A percentile compares a stretch with the other conserved stretches of the same genome.
These are phyloP conservation scores for Hemibagrus guttatus DNA, from an alignment of 2,797 vertebrate genomes.

Conservation along the genomic window DNA sequence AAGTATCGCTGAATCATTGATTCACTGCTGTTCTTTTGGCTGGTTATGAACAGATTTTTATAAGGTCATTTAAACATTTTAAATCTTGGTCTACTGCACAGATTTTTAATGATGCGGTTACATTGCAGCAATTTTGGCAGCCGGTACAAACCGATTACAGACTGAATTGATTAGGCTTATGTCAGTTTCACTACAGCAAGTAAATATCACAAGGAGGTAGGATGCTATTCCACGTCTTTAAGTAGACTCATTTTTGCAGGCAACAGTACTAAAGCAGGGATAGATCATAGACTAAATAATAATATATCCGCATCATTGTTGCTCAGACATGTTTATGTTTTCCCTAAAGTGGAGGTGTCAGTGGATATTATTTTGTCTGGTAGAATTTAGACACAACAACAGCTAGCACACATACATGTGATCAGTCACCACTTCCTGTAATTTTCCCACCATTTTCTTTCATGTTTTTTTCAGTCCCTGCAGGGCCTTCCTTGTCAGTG, in stretches of 20 bases:
- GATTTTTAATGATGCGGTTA: background rate
- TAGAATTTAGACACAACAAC: background rate
- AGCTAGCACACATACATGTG: background rate
- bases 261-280: background rate
- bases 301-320: background rate
- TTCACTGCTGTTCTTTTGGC: background rate
- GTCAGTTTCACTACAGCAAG: background rate
- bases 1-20: background rate
- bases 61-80: background rate
- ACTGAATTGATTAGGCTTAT: background rate
- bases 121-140: background rate
- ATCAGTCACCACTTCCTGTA: conserved; percentile 6
- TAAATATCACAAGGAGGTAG: background rate
- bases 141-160: background rate
- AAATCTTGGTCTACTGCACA: background rate
- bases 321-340: background rate
- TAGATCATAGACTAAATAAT: background rate
- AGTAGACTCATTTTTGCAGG: background rate
- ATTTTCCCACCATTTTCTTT: conserved; percentile 11
- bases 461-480: background rate
- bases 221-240: background rate
- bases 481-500: background rate
- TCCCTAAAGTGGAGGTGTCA: background rate
- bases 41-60: background rate
- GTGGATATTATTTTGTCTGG: background rate